phyloP scores from a whole-genome alignment of 1,140 invertebrate species.

The Pantala flavescens region DNA sequence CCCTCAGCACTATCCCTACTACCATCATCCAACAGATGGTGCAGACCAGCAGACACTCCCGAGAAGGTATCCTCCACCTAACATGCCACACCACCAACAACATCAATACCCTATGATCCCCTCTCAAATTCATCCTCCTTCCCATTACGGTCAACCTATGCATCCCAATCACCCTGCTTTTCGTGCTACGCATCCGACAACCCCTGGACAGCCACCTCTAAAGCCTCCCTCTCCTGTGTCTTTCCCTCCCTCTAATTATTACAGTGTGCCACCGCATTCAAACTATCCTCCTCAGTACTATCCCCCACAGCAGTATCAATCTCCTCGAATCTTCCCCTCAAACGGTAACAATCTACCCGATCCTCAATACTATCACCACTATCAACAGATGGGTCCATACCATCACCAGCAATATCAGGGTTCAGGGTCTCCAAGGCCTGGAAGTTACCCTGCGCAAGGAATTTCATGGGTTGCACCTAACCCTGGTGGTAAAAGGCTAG shows the following conservation, averaged over 20 bases:
- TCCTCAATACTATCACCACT: background rate
- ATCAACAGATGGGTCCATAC: background rate
- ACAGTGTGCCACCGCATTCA: background rate
- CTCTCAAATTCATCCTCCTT: too few relatives aligned
- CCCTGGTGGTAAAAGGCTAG: background rate
- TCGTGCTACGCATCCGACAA: background rate
- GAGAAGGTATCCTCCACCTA: too few relatives aligned
- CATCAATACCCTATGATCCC: too few relatives aligned
- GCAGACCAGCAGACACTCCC: too few relatives aligned
- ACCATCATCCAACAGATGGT: background rate
- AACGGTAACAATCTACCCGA: background rate
- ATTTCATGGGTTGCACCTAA: background rate
- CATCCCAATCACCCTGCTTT: background rate
- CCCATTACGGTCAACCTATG: too few relatives aligned
- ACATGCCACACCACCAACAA: too few relatives aligned
- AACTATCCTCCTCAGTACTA: background rate
- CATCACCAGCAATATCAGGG: conserved; percentile 12
- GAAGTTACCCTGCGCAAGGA: background rate
- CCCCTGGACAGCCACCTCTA: background rate
- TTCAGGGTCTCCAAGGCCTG: conserved; percentile 5
- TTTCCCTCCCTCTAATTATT: background rate
- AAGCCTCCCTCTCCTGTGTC: background rate
- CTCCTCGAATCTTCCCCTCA: background rate
- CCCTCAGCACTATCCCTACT: conserved; percentile 9
- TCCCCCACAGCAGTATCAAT: background rate